Evolutionary conservation across 2,113 vertebrate species (phyloP).

Genomic region (Rhegmatorhina hoffmannsi): DNA sequence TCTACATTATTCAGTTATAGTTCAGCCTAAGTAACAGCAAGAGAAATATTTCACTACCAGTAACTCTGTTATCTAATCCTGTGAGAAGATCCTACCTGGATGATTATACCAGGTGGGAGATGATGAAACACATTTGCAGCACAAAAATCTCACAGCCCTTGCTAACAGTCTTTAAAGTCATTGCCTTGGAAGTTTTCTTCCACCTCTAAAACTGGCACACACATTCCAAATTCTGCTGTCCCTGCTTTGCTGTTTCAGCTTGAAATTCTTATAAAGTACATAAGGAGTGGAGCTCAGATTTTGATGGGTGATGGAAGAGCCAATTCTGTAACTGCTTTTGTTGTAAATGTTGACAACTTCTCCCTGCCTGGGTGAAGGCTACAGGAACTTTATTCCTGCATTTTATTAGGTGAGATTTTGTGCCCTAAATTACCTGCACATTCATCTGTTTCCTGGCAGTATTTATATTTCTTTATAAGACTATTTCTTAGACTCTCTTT

Average conservation of each 20-base stretch:
- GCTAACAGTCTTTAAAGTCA: not conserved
- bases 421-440: not conserved
- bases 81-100: not conserved
- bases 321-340: not conserved
- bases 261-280: not conserved
- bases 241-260: not conserved
- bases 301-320: not conserved
- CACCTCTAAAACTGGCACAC: not conserved
- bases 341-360: not conserved
- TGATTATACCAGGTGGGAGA: not conserved
- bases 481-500: not conserved
- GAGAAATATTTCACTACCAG: not conserved
- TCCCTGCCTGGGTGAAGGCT: not conserved
- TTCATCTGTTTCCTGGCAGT: not conserved
- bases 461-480: not conserved
- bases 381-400: not conserved
- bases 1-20: not conserved
- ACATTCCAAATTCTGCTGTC: not conserved
- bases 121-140: not conserved
- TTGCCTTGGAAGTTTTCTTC: not conserved
- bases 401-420: not conserved
- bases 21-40: not conserved
- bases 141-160: not conserved
- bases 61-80: not conserved
- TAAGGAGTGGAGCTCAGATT: not conserved